Conservation (phyloP, 2,797 vertebrate species). For the Uromys caudimaculatus region DNA sequence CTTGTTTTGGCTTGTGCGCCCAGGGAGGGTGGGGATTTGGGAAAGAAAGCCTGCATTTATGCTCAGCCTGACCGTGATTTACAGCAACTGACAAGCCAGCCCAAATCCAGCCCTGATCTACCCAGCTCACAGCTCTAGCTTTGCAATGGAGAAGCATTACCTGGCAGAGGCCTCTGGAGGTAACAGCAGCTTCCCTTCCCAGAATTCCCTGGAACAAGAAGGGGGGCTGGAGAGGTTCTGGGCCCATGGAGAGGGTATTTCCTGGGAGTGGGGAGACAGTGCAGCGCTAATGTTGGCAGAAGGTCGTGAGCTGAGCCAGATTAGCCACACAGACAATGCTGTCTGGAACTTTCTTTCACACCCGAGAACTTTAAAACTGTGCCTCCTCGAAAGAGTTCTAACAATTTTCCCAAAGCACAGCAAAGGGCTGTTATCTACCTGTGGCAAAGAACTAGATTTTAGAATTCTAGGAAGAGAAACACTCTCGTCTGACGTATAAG, state of each 20-base stretch:
- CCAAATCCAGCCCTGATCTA: background rate
- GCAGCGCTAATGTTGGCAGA: fast-evolving
- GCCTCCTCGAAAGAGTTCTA: fast-evolving
- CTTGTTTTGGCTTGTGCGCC: constrained; percentile 54
- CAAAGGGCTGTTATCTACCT: fast-evolving
- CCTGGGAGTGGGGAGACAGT: fast-evolving
- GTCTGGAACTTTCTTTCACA: background rate
- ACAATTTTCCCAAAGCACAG: background rate
- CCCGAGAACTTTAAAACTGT: background rate
- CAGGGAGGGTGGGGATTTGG: background rate
- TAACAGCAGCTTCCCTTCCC: no score
- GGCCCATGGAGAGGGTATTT: background rate
- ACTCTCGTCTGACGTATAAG: fast-evolving
- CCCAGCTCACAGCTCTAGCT: background rate
- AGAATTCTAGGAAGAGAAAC: background rate
- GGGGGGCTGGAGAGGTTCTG: background rate
- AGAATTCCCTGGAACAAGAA: background rate
- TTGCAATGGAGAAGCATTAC: background rate
- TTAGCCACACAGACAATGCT: background rate
- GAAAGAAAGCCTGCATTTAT: constrained; percentile 53
- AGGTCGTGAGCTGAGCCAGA: background rate
- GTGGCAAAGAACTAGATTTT: fast-evolving
- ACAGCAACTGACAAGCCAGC: background rate
- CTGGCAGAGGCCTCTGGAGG: background rate
- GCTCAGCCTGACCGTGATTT: background rate